These are phyloP conservation scores for Chlorospingus flavigularis DNA, from an alignment of 2,797 vertebrate species.

Conservation along the genomic window DNA sequence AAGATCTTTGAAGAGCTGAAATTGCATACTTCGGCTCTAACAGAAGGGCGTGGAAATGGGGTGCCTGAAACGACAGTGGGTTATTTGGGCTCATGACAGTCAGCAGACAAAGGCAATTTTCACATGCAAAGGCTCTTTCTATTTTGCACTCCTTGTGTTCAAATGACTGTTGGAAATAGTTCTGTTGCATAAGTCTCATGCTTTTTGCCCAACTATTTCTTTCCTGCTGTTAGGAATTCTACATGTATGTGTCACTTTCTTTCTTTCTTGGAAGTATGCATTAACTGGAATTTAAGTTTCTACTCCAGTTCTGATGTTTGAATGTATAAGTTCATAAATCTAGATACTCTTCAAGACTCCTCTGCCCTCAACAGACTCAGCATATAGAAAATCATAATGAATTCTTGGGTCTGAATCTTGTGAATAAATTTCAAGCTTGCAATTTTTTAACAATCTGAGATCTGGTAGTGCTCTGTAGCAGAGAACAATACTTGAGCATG, in stretches of 20 bases:
- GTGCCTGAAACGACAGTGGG: not conserved
- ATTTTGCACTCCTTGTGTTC: not conserved
- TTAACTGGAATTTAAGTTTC: not conserved
- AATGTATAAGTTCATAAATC: not conserved
- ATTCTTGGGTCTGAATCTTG: not conserved
- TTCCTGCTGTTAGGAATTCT: not conserved
- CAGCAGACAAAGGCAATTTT: not conserved
- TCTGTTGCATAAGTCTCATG: not conserved
- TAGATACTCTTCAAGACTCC: not conserved
- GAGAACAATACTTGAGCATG: not conserved
- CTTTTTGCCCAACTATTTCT: not conserved
- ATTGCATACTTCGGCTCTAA: not conserved
- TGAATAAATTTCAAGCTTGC: not conserved
- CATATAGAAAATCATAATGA: not conserved
- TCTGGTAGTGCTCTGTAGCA: not conserved
- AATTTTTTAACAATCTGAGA: not conserved
- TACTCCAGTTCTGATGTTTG: not conserved
- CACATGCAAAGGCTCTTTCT: not conserved
- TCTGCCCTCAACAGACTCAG: not conserved
- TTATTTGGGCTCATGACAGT: not conserved
- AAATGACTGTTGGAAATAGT: not conserved
- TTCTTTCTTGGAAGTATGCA: not conserved
- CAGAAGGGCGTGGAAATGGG: not conserved
- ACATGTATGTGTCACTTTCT: fast-evolving
- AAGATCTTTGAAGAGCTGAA: not conserved